A percentile compares a stretch with the other conserved stretches of the same genome.
Evolutionary conservation across 2,113 vertebrate genomes (phyloP).

Genomic region (Mugil cephalus): DNA sequence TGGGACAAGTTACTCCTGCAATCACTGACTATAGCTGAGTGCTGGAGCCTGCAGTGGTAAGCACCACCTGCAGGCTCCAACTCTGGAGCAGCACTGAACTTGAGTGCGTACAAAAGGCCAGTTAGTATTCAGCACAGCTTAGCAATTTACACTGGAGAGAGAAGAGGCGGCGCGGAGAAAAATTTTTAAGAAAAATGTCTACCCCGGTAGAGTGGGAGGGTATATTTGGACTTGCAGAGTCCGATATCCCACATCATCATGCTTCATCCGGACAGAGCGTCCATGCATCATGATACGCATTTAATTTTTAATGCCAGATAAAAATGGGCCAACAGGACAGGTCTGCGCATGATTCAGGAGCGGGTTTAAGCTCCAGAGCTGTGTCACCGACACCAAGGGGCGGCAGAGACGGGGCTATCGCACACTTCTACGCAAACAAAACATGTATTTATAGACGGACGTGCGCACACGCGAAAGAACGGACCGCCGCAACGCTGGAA

Average conservation of each 20-base stretch:
- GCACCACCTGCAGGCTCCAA: slow-evolving; percentile 53
- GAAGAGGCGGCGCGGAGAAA: slow-evolving; percentile 12
- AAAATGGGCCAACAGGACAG: slow-evolving; percentile 58
- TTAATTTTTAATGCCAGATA: slow-evolving; percentile 67
- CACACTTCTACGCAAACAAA: background rate
- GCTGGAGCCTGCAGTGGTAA: slow-evolving; percentile 35
- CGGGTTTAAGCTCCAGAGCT: slow-evolving; percentile 48
- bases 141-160: slow-evolving; percentile 35
- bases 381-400: slow-evolving; percentile 41
- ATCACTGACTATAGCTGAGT: slow-evolving; percentile 41
- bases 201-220: slow-evolving; percentile 27
- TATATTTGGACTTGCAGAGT: slow-evolving; percentile 56
- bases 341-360: slow-evolving; percentile 41
- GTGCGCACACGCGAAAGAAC: background rate
- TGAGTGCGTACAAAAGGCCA: slow-evolving; percentile 37
- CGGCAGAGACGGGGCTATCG: background rate
- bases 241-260: slow-evolving; percentile 24
- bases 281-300: slow-evolving; percentile 51
- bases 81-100: slow-evolving; percentile 40
- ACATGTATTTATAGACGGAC: background rate
- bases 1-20: slow-evolving; percentile 37
- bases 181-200: slow-evolving; percentile 27
- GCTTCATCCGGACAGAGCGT: slow-evolving; percentile 44
- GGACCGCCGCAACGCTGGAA: background rate
- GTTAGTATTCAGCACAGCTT: slow-evolving; percentile 50